Base-by-base conservation (phyloP, 2,113 vertebrate genomes). In the Talpa occidentalis region DNA sequence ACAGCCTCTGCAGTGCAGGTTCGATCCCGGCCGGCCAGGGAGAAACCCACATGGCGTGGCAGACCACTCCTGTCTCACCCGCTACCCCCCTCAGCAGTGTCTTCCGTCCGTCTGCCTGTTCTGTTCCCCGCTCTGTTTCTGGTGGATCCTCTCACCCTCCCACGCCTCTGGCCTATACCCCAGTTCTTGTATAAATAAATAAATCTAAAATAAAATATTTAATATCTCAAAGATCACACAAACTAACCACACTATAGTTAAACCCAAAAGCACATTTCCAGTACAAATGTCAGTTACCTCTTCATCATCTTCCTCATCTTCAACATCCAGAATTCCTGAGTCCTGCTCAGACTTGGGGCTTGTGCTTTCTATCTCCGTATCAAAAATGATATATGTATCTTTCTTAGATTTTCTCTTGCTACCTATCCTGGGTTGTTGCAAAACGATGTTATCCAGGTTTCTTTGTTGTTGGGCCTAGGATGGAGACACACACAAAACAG, bases 321-420 rank as follows among this genome's bases (percentile, higher is more conserved):
- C 99, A 78, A 99, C 99, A 81, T 99, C 99, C 98, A 99, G 98
- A 97, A 99, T 99, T 52, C 99, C 99, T 5, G 99, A 99, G 96
- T 99, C 99, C 94, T 99, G 98, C 97, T 99, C 99, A 0, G 99
- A 99, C 94, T 98, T 96, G 16, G 99, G 99, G 82, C 99, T 99
- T 96, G 98, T 98, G 69, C 97, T 98, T 59, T 98, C 98, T 92
- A 98, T 97, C 62, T 99, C 98, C 86, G 97, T 92, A 54, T 99
- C 98, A 0, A 97, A 98, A 73, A 98, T 96, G 2, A 92, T 93
- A 0, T 97, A 97, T 0, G 37, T 89, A 52, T 98, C 99, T 97
- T 98, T 99, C 96, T 98, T 98, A 96, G 97, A 72, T 5, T 98
- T 99, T 83, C 98, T 98, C 7, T 98, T 98, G 16, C 98, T 97